Conservation (phyloP, 2,888 invertebrate species). For the Plemyria rubiginata region DNA sequence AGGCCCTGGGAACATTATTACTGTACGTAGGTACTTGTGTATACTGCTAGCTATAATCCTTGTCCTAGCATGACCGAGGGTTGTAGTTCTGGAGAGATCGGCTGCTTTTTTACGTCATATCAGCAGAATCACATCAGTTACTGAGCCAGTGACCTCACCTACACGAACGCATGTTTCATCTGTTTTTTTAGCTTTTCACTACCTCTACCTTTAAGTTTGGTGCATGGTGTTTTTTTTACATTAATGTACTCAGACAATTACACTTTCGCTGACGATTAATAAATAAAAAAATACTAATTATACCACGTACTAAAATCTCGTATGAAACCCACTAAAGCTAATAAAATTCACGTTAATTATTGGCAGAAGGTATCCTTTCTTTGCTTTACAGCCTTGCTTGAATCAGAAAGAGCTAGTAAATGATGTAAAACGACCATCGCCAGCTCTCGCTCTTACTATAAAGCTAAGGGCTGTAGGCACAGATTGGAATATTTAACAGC, state of each 20-base stretch:
- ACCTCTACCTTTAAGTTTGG: too few relatives aligned
- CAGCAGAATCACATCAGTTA: background rate
- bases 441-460: slow-evolving; percentile 19
- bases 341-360: too few relatives aligned
- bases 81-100: slow-evolving; percentile 12
- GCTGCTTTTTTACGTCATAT: background rate
- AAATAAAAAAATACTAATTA: too few relatives aligned
- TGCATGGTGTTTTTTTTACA: too few relatives aligned
- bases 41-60: slow-evolving; percentile 51
- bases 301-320: too few relatives aligned
- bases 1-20: slow-evolving; percentile 76
- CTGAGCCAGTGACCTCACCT: too few relatives aligned
- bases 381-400: background rate
- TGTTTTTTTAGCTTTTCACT: too few relatives aligned
- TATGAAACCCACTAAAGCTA: too few relatives aligned
- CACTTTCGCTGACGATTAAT: too few relatives aligned
- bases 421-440: background rate
- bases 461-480: slow-evolving; percentile 39
- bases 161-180: too few relatives aligned
- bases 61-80: slow-evolving; percentile 33
- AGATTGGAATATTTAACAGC: slow-evolving; percentile 58
- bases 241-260: too few relatives aligned
- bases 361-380: too few relatives aligned
- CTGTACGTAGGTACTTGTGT: slow-evolving; percentile 38
- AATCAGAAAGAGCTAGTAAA: background rate